Conservation (phyloP, 2,797 vertebrate species). For the Acrossocheilus fasciatus region DNA sequence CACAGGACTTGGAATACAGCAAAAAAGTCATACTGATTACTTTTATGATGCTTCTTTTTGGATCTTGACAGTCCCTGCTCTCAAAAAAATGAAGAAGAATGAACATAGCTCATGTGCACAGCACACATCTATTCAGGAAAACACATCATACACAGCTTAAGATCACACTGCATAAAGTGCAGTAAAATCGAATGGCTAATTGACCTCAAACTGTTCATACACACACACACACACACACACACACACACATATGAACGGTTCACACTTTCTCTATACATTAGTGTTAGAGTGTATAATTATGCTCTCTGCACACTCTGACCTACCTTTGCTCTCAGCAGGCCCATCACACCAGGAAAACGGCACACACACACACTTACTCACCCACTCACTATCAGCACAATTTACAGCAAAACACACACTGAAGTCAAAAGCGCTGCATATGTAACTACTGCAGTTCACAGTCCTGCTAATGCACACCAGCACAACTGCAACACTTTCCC, state of each 20-base stretch:
- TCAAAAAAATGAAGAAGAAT: neutral
- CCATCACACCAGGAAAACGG: slow-evolving; percentile 25
- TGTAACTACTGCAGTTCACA: slow-evolving; percentile 13
- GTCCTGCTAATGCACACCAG: neutral
- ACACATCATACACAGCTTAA: neutral
- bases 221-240: neutral
- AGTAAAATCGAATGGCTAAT: neutral
- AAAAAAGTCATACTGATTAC: neutral
- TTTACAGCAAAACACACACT: slow-evolving; percentile 33
- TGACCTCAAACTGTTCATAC: neutral
- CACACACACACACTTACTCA: neutral
- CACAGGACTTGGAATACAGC: neutral
- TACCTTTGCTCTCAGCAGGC: slow-evolving; percentile 48
- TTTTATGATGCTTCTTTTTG: neutral
- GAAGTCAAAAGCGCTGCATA: slow-evolving; percentile 11
- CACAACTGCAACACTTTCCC: slow-evolving; percentile 19
- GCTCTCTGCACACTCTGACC: slow-evolving; percentile 11
- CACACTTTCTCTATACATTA: neutral
- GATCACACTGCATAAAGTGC: neutral
- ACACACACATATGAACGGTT: neutral
- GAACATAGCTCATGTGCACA: neutral
- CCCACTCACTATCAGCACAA: slow-evolving; percentile 13
- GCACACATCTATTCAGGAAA: neutral
- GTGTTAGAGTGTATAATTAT: slow-evolving; percentile 14
- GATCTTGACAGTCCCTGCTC: neutral